Conservation (phyloP, 2,113 vertebrate genomes). For the Sprattus sprattus region DNA sequence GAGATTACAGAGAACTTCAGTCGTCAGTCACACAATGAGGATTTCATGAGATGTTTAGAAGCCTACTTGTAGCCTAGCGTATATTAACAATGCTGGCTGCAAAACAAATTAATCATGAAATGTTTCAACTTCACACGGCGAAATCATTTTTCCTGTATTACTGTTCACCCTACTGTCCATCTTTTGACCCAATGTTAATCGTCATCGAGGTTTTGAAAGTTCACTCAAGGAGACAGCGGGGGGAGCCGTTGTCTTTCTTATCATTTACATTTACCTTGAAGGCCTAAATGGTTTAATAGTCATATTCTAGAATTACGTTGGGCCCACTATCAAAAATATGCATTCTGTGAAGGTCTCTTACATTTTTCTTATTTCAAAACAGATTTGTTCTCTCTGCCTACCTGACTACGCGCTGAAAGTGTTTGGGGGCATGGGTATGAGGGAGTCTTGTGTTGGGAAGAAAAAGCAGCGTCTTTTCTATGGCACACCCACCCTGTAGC, state of each 20-base stretch:
- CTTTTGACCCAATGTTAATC: background rate
- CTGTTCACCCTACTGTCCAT: background rate
- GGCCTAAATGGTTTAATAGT: background rate
- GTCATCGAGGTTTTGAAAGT: constrained; percentile 34
- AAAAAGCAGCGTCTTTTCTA: background rate
- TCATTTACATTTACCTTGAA: background rate
- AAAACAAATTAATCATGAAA: too few species aligned
- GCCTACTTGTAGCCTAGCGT: too few species aligned
- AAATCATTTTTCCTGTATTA: background rate
- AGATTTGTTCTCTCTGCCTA: background rate
- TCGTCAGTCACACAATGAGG: background rate
- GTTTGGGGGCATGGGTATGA: background rate
- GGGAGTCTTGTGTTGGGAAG: background rate
- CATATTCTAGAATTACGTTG: background rate
- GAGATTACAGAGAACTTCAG: background rate
- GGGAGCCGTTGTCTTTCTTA: constrained; percentile 63
- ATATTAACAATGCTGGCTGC: too few species aligned
- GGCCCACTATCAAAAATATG: background rate
- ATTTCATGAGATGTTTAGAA: background rate
- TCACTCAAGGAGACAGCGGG: constrained; percentile 54
- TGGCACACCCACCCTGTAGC: constrained; percentile 11
- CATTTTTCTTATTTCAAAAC: background rate
- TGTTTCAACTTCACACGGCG: too few species aligned
- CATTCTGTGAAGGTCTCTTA: too few species aligned
- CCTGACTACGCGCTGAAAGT: background rate